Base-by-base conservation (phyloP, 1,140 invertebrate species). In the Cryptotermes secundus region DNA sequence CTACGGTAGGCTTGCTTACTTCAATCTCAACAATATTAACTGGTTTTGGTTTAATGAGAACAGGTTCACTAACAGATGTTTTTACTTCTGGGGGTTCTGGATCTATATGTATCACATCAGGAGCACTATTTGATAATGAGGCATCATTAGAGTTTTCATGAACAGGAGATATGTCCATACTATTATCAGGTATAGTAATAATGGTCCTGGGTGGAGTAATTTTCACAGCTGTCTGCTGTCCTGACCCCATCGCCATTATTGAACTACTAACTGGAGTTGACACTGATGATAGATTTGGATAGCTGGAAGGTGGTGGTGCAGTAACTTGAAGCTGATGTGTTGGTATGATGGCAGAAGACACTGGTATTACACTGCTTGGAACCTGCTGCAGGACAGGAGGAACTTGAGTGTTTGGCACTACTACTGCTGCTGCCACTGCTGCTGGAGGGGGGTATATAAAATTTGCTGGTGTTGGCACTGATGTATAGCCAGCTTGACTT, bases 321-420 rank as follows among this genome's bases (percentile, higher is more conserved):
- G 59, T 72, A 72, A 72, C 59, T 72, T n/a, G 53, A 42, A 42
- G 9, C 38, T 42, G 45, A 49, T 49, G 45, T n/a, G 59, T 10
- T n/a, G 26, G 9, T 4, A 72, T 31, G 34, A 35, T 35, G 24
- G 42, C 36, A 82, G 38, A n/a, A 45, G 81, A n/a, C 14, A 26
- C 35, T 31, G 81, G 31, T 22, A 42, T 14, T 82, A 26, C 38
- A 16, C 14, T 45, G 16, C 24, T 10, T 7, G 22, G 81, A 31
- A 38, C 35, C 38, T 38, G 38, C n/a, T 38, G 31, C n/a, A 45
- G n/a, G 53, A 2, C 42, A 26, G 81, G 81, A 45, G 45, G 35
- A 82, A 45, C 38, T 45, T 53, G 81, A 26, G 42, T 34, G n/a
- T n/a, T 72, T 45, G 81, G 81, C n/a, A 82, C 38, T n/a, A 26